A percentile compares a stretch with the other conserved stretches of the same genome.
These are phyloP conservation scores for Drosophila antonietae DNA, from an alignment of 2,888 invertebrate genomes.

Conservation along the genomic window DNA sequence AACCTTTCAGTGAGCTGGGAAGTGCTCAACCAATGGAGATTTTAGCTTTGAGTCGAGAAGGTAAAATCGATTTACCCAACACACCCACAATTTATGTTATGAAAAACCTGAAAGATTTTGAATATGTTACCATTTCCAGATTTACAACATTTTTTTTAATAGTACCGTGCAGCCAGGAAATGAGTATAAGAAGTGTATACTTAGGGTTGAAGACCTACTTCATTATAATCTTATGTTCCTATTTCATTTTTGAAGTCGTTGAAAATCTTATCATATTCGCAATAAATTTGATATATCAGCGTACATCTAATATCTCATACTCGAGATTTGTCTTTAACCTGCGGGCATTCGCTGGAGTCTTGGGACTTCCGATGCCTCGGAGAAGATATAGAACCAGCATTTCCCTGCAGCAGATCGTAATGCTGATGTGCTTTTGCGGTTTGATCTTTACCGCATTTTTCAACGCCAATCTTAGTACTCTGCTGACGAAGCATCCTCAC, in stretches of 20 bases:
- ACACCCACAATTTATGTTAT: background rate
- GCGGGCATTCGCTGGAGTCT: constrained; percentile 20
- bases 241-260: constrained; percentile 15
- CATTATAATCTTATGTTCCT: constrained; percentile 17
- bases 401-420: constrained; percentile 19
- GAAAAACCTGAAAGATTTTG: fast-evolving
- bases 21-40: background rate
- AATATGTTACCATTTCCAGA: background rate
- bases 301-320: background rate
- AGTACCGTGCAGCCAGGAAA: constrained; percentile 36
- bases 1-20: background rate
- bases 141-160: constrained; percentile 12
- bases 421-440: constrained; percentile 38
- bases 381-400: constrained; percentile 3
- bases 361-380: constrained; percentile 32
- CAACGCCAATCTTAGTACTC: constrained; percentile 37
- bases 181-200: constrained; percentile 18
- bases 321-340: constrained; percentile 16
- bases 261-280: constrained; percentile 16
- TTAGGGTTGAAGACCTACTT: constrained; percentile 1
- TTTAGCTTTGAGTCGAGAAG: background rate
- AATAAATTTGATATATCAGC: constrained; percentile 5
- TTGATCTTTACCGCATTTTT: constrained; percentile 35
- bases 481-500: constrained; percentile 27
- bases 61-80: constrained; percentile 18